These are phyloP conservation scores for Notiomystis cincta DNA, from an alignment of 2,113 vertebrate genomes.

Conservation along the genomic window DNA sequence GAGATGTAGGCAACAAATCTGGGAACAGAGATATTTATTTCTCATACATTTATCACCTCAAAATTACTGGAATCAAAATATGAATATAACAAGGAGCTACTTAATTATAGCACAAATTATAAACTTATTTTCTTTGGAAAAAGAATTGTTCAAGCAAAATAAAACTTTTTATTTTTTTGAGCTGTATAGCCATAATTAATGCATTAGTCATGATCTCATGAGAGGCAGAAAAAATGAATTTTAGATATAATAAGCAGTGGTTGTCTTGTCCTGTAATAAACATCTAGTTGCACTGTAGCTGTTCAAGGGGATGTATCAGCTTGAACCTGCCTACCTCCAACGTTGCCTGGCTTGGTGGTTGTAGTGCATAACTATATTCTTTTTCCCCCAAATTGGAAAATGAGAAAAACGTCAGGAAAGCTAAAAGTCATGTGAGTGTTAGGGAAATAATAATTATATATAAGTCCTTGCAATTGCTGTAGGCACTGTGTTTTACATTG, in stretches of 20 bases:
- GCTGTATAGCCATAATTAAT: not conserved
- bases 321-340: not conserved
- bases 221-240: not conserved
- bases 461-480: not conserved
- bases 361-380: not conserved
- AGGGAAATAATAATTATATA: not conserved
- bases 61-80: not conserved
- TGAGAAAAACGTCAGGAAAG: not conserved
- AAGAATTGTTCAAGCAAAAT: not conserved
- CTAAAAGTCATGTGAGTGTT: not conserved
- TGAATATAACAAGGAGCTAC: not conserved
- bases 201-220: not conserved
- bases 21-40: not conserved
- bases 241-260: not conserved
- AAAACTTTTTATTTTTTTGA: not conserved
- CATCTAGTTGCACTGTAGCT: not conserved
- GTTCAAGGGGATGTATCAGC: not conserved
- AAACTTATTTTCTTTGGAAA: not conserved
- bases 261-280: not conserved
- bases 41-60: not conserved
- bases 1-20: not conserved
- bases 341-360: not conserved
- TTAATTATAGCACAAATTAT: not conserved
- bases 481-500: not conserved
- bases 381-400: not conserved